Evolutionary conservation across 2,888 invertebrate genomes (phyloP).

Genomic region (Hydropsyche betteni): DNA sequence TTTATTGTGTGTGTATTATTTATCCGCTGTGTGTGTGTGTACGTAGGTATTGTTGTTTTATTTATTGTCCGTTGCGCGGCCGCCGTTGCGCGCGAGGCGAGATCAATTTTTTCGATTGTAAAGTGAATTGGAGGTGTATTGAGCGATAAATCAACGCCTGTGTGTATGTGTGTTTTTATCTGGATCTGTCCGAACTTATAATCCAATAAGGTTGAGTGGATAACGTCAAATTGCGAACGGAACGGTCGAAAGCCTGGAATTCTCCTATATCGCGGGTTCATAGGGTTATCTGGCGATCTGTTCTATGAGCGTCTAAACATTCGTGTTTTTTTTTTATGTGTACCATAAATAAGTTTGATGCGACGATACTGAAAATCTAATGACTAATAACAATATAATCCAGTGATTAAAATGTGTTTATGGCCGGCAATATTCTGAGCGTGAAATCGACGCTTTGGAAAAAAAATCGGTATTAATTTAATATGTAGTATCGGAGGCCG

Average conservation of each 20-base stretch:
- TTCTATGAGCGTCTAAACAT: not conserved
- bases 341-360: not conserved
- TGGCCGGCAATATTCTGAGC: not conserved
- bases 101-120: slow-evolving; percentile 51
- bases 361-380: slow-evolving; percentile 3
- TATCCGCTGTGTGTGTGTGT: slow-evolving; percentile 37
- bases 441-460: not conserved
- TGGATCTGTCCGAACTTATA: slow-evolving; percentile 32
- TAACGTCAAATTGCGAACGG: slow-evolving; percentile 17
- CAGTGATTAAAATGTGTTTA: too few species aligned
- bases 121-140: slow-evolving; percentile 49
- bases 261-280: too few species aligned
- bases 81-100: slow-evolving; percentile 40
- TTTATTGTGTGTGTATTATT: slow-evolving; percentile 44
- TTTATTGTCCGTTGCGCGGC: slow-evolving; percentile 31
- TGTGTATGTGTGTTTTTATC: slow-evolving; percentile 34
- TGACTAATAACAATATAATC: slow-evolving; percentile 5
- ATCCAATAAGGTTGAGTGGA: slow-evolving; percentile 10
- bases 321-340: not conserved
- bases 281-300: too few species aligned
- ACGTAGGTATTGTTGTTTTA: slow-evolving; percentile 36
- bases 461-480: not conserved
- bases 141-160: slow-evolving; percentile 50
- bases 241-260: too few species aligned
- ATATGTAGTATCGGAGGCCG: not conserved